phyloP scores from a whole-genome alignment of 1,140 invertebrate genomes.

The Drosophila ficusphila region DNA sequence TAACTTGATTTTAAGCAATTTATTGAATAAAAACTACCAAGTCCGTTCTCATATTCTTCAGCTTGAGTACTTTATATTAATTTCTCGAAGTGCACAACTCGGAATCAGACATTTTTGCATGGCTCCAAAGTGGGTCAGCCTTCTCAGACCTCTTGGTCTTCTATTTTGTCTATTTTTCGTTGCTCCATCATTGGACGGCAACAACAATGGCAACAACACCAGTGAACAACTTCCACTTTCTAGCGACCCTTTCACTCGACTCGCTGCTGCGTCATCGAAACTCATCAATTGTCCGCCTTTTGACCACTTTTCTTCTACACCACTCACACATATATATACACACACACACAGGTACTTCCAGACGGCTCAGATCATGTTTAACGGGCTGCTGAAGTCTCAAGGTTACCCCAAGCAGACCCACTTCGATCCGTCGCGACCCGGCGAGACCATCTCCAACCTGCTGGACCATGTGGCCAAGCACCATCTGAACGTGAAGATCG shows the following conservation, averaged over 20 bases:
- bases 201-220: slow-evolving; percentile 20
- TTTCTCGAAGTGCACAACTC: slow-evolving; percentile 20
- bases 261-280: slow-evolving; percentile 58
- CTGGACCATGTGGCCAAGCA: slow-evolving; percentile 88
- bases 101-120: slow-evolving; percentile 52
- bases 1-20: too few species aligned
- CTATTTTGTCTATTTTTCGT: slow-evolving; percentile 22
- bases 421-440: slow-evolving; percentile 88
- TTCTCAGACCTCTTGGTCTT: slow-evolving; percentile 27
- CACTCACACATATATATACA: too few species aligned
- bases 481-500: slow-evolving; percentile 89
- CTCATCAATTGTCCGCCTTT: slow-evolving; percentile 47
- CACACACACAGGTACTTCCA: slow-evolving; percentile 89
- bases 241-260: slow-evolving; percentile 75
- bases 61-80: neutral
- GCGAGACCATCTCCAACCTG: slow-evolving; percentile 88
- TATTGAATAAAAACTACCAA: too few species aligned
- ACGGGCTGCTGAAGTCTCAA: slow-evolving; percentile 90
- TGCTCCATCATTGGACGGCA: slow-evolving; percentile 38
- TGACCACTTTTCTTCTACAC: slow-evolving; percentile 39
- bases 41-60: too few species aligned
- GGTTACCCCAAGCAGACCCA: slow-evolving; percentile 89
- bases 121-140: slow-evolving; percentile 60
- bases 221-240: slow-evolving; percentile 72
- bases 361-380: slow-evolving; percentile 89